Conservation (phyloP, 1,140 invertebrate species). For the Aphelenchoides avenae region DNA sequence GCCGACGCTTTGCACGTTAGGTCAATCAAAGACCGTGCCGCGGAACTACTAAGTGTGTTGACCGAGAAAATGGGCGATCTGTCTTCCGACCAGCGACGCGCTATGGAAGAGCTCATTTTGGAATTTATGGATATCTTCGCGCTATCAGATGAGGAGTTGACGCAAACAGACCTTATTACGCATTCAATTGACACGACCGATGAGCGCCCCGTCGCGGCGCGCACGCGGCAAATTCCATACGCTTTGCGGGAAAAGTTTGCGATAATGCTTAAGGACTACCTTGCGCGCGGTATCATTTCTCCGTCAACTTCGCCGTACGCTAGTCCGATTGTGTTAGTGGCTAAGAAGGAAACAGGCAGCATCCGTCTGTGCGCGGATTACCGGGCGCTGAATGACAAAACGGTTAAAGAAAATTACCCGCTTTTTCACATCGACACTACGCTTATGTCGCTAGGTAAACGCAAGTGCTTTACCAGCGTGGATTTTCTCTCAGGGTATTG, state of each 20-base stretch:
- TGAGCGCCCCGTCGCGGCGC: conserved; percentile 30
- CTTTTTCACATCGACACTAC: conserved; percentile 63
- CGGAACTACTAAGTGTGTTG: too few species aligned
- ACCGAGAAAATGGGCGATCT: too few species aligned
- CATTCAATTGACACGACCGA: conserved; percentile 52
- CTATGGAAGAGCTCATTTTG: neutral
- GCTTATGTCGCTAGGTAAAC: conserved; percentile 54
- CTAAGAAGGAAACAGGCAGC: conserved; percentile 63
- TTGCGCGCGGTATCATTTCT: conserved; percentile 23
- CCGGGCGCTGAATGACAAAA: conserved; percentile 61
- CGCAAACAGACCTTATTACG: conserved; percentile 36
- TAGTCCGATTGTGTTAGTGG: conserved; percentile 62
- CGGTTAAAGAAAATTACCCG: conserved; percentile 63
- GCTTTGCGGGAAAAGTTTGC: conserved; percentile 17
- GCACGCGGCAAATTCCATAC: conserved; percentile 20
- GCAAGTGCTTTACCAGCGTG: conserved; percentile 56
- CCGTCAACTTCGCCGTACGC: conserved; percentile 62
- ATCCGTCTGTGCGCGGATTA: conserved; percentile 62
- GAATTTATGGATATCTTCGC: conserved; percentile 25
- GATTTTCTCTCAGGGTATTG: conserved; percentile 51
- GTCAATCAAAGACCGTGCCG: too few species aligned
- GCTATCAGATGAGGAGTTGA: conserved; percentile 66
- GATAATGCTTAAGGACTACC: conserved; percentile 22
- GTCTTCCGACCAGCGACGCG: too few species aligned
- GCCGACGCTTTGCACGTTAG: too few species aligned